These are phyloP conservation scores for Protula sp. DNA, from an alignment of 2,888 invertebrate genomes.

Conservation along the genomic window DNA sequence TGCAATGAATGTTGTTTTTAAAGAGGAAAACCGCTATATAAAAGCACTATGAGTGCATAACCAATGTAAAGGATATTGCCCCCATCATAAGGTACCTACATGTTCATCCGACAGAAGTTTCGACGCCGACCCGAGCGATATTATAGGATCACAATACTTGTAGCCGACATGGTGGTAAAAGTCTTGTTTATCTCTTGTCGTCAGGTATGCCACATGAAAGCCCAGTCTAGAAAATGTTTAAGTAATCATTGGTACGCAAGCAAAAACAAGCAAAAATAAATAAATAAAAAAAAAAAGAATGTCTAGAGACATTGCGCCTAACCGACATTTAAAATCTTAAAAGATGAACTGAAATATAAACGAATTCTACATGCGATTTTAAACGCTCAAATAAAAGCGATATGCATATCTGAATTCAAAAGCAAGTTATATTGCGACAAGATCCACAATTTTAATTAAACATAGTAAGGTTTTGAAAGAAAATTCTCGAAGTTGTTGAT, in stretches of 20 bases:
- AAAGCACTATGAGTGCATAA: too few relatives aligned
- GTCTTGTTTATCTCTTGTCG: slow-evolving; percentile 52
- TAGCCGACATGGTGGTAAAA: slow-evolving; percentile 53
- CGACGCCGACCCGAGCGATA: slow-evolving; percentile 18
- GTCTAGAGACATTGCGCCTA: neutral
- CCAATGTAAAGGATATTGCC: too few relatives aligned
- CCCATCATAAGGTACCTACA: slow-evolving; percentile 10
- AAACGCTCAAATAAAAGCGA: too few relatives aligned
- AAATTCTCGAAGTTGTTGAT: too few relatives aligned
- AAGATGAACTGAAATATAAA: neutral
- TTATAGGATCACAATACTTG: slow-evolving; percentile 37
- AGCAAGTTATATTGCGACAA: too few relatives aligned
- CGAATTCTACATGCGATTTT: too few relatives aligned
- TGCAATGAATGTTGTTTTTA: too few relatives aligned
- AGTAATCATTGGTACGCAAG: neutral
- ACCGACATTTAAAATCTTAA: neutral
- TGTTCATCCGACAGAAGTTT: slow-evolving; percentile 7
- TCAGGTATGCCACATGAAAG: slow-evolving; percentile 43
- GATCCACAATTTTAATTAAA: too few relatives aligned
- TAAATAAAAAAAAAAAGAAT: neutral
- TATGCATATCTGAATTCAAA: too few relatives aligned
- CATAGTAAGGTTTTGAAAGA: too few relatives aligned
- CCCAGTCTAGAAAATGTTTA: slow-evolving; percentile 29
- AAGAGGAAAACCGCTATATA: too few relatives aligned
- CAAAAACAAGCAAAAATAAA: neutral